Conservation (phyloP, 2,797 vertebrate species). For the Acanthopagrus latus region DNA sequence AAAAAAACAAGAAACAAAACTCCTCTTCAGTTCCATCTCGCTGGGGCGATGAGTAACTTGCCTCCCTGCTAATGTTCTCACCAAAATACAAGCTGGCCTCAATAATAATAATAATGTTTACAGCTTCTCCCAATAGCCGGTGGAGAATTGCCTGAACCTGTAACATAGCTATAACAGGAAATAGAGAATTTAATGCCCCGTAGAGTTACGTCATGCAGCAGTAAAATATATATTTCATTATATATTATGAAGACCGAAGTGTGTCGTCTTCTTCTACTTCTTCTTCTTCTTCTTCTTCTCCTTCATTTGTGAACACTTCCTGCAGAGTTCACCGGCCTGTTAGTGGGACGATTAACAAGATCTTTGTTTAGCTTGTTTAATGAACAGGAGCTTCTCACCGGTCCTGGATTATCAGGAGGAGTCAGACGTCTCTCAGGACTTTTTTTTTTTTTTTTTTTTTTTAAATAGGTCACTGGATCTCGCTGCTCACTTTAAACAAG, state of each 20-base stretch:
- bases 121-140: conserved; percentile 68
- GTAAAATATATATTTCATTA: conserved; percentile 62
- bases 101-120: conserved; percentile 71
- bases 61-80: conserved; percentile 69
- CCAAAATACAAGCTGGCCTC: conserved; percentile 69
- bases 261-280: conserved; percentile 7
- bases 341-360: conserved; percentile 1
- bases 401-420: conserved; percentile 9
- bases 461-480: conserved; percentile 19
- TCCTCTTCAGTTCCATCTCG: conserved; percentile 40
- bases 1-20: conserved; percentile 7
- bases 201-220: conserved; percentile 58
- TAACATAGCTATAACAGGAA: conserved; percentile 72
- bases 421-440: conserved; percentile 2
- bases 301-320: not conserved
- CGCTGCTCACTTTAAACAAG: conserved; percentile 9
- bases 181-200: conserved; percentile 70
- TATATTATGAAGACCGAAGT: conserved; percentile 52
- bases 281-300: no score
- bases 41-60: conserved; percentile 60
- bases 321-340: conserved; percentile 18
- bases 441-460: not conserved
- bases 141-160: conserved; percentile 68
- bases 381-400: conserved; percentile 9
- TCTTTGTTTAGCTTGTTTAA: conserved; percentile 35